Conservation (phyloP, 2,888 invertebrate species). For the Masnerella sp. region DNA sequence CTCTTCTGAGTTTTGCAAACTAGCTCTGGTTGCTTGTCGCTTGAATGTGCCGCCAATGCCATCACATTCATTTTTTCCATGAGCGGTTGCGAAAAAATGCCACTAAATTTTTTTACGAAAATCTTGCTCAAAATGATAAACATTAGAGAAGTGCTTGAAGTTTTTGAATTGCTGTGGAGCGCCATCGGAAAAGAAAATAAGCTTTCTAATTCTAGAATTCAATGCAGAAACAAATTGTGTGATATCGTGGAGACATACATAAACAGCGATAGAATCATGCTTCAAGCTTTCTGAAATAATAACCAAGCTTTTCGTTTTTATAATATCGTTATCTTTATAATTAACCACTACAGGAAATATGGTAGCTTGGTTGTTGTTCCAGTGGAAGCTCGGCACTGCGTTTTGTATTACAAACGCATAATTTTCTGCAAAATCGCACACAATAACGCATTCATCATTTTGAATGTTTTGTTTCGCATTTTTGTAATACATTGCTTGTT, state of each 20-base stretch:
- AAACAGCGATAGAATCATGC: constrained; percentile 26
- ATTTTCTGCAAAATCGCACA: constrained; percentile 40
- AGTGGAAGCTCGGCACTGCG: constrained; percentile 25
- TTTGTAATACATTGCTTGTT: constrained; percentile 16
- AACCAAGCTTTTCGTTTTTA: constrained; percentile 13
- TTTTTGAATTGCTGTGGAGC: too few species aligned
- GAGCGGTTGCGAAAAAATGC: too few species aligned
- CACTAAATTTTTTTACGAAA: too few species aligned
- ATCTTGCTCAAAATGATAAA: too few species aligned
- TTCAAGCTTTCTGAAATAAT: constrained; percentile 17
- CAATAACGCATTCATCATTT: constrained; percentile 22
- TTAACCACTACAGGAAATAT: constrained; percentile 1
- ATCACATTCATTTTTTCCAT: constrained; percentile 5
- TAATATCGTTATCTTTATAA: background rate
- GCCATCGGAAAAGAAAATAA: too few species aligned
- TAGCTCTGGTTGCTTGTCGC: background rate
- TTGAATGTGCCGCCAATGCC: constrained; percentile 1
- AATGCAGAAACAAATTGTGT: too few species aligned
- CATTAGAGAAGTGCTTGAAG: too few species aligned
- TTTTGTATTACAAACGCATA: constrained; percentile 33
- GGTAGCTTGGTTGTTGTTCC: constrained; percentile 25
- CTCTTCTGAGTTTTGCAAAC: too few species aligned
- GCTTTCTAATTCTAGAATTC: too few species aligned
- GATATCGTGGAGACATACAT: too few species aligned
- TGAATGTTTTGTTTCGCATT: constrained; percentile 1